These are phyloP conservation scores for Hozukius guyotensis DNA, from an alignment of 2,797 vertebrate genomes.

Conservation along the genomic window DNA sequence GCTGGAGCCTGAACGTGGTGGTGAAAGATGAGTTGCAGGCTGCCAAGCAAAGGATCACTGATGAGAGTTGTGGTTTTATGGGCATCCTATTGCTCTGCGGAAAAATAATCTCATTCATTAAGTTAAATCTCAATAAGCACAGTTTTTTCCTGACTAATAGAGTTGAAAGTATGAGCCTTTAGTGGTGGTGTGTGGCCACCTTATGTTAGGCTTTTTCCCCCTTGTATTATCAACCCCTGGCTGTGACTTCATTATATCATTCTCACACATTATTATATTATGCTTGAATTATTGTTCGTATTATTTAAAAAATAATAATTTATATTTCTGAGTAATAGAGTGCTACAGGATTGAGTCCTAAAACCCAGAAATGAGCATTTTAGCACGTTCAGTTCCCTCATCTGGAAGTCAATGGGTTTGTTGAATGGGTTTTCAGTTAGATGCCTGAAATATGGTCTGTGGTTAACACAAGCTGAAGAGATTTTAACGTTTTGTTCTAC, in stretches of 20 bases:
- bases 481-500: too few relatives aligned
- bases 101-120: not conserved
- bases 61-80: not conserved
- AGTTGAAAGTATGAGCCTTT: not conserved
- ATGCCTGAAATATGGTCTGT: too few relatives aligned
- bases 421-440: too few relatives aligned
- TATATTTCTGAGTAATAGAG: not conserved
- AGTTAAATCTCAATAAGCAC: not conserved
- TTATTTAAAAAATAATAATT: not conserved
- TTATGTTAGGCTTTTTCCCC: not conserved
- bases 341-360: too few relatives aligned
- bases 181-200: not conserved
- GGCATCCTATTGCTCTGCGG: not conserved
- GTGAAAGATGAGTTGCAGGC: slow-evolving; percentile 7
- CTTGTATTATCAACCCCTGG: not conserved
- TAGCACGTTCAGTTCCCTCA: too few relatives aligned
- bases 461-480: too few relatives aligned
- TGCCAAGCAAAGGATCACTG: not conserved
- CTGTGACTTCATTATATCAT: not conserved
- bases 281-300: rapidly evolving
- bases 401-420: too few relatives aligned
- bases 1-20: not conserved
- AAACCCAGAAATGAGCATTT: too few relatives aligned
- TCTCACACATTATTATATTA: not conserved
- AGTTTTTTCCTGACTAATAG: not conserved